Percentiles rank a stretch among this genome's conserved stretches.
Evolutionary conservation across 2,113 vertebrate species (phyloP).

Genomic region (Bagarius yarrelli): DNA sequence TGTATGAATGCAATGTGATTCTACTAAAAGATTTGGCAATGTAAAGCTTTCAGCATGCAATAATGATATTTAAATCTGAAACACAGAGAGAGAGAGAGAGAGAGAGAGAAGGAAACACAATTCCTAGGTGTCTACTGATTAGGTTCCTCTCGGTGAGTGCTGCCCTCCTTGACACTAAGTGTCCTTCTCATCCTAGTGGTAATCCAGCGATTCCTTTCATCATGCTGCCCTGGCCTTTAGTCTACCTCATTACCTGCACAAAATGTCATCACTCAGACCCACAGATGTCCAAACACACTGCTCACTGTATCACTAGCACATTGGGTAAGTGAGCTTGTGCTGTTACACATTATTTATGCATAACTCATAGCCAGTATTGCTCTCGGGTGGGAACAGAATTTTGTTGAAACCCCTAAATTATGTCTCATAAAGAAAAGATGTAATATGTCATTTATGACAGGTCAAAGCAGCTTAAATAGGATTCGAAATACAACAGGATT

Average conservation of each 20-base stretch:
- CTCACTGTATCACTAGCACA: constrained; percentile 1
- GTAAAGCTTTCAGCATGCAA: too few relatives aligned
- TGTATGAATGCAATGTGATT: too few relatives aligned
- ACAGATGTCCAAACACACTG: constrained; percentile 1
- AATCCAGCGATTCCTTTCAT: constrained; percentile 45
- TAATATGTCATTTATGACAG: background rate
- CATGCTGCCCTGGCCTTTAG: constrained; percentile 25
- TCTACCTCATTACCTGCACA: constrained; percentile 30
- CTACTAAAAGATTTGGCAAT: too few relatives aligned
- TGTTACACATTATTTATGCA: background rate
- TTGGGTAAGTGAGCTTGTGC: background rate
- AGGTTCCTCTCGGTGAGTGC: background rate
- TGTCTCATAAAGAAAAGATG: background rate
- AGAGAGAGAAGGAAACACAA: background rate
- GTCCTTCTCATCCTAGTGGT: constrained; percentile 22
- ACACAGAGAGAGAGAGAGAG: background rate
- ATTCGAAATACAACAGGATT: background rate
- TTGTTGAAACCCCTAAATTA: background rate
- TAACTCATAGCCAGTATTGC: background rate
- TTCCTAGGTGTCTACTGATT: constrained; percentile 24
- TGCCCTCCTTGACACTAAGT: constrained; percentile 38
- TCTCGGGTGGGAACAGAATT: background rate
- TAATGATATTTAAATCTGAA: background rate
- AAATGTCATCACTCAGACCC: constrained; percentile 34
- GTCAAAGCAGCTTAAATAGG: background rate